Conservation (phyloP, 2,113 vertebrate species). For the Platichthys stellatus region DNA sequence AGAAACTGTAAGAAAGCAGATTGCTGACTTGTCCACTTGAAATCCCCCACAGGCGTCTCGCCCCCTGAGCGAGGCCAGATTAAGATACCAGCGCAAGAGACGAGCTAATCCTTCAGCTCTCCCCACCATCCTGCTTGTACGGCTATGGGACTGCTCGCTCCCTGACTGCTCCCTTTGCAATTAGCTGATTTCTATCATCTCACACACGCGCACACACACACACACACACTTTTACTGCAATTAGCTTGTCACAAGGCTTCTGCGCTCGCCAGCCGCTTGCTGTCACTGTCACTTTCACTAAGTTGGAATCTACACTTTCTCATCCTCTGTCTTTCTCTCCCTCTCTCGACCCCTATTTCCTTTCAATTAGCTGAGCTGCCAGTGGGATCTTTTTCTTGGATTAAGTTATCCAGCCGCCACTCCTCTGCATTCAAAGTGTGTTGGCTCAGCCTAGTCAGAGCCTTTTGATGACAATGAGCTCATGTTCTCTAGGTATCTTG, state of each 20-base stretch:
- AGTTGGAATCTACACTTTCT: constrained; percentile 59
- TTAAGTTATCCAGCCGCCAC: constrained; percentile 59
- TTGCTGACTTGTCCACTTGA: constrained; percentile 73
- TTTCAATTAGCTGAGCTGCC: constrained; percentile 77
- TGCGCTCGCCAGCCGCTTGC: constrained; percentile 58
- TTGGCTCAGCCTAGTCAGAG: constrained; percentile 28
- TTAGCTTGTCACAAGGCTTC: constrained; percentile 63
- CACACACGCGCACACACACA: constrained; percentile 22
- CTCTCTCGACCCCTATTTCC: constrained; percentile 71
- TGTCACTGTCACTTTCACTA: constrained; percentile 72
- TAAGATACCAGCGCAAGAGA: constrained; percentile 58
- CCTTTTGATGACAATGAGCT: constrained; percentile 44
- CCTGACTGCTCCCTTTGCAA: constrained; percentile 55
- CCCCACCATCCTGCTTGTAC: constrained; percentile 53
- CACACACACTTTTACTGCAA: constrained; percentile 47
- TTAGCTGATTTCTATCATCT: constrained; percentile 64
- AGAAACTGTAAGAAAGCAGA: constrained; percentile 57
- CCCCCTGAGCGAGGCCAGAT: constrained; percentile 60
- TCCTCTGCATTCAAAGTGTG: constrained; percentile 39
- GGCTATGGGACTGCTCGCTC: constrained; percentile 62
- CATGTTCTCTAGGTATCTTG: constrained; percentile 26
- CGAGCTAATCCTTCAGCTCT: constrained; percentile 72
- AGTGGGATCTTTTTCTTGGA: constrained; percentile 57
- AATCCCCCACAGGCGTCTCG: constrained; percentile 55
- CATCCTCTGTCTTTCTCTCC: constrained; percentile 30